A percentile compares a stretch with the other conserved stretches of the same genome.
phyloP scores from a whole-genome alignment of 2,888 invertebrate genomes.

The Camponotus fellah region DNA sequence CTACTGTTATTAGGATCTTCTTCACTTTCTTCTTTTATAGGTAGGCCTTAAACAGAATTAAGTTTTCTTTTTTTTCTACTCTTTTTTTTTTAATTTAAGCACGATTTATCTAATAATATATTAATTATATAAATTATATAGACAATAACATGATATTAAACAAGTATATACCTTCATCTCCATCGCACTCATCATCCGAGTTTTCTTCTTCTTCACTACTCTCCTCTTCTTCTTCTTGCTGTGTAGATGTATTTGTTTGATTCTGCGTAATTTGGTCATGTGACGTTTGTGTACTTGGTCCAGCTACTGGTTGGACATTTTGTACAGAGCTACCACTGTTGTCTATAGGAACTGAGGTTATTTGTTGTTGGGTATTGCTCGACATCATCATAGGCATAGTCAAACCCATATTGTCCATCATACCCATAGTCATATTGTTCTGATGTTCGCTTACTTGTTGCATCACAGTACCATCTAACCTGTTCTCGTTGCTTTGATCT shows the following conservation, averaged over 20 bases:
- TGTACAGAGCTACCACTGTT: conserved; percentile 79
- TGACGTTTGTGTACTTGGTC: conserved; percentile 81
- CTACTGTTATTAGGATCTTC: conserved; percentile 81
- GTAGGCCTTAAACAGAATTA: conserved; percentile 77
- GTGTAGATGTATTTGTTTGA: conserved; percentile 74
- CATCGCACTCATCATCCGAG: conserved; percentile 84
- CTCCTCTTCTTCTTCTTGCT: conserved; percentile 81
- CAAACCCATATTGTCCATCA: conserved; percentile 83
- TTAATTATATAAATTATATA: background rate
- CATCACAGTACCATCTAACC: conserved; percentile 83
- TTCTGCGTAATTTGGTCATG: conserved; percentile 80
- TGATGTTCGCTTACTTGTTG: conserved; percentile 82
- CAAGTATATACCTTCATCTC: conserved; percentile 79
- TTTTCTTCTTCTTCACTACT: conserved; percentile 83
- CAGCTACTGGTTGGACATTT: conserved; percentile 82
- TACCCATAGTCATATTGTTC: conserved; percentile 82
- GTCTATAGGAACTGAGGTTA: conserved; percentile 85
- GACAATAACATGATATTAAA: too few species aligned
- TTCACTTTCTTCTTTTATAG: conserved; percentile 84
- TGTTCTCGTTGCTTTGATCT: conserved; percentile 82
- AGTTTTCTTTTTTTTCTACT: background rate
- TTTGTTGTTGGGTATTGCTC: conserved; percentile 80
- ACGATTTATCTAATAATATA: background rate
- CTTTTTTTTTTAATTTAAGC: background rate
- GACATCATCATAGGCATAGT: conserved; percentile 82